Conservation (phyloP, 2,113 vertebrate genomes). For the Spilogale gracilis region DNA sequence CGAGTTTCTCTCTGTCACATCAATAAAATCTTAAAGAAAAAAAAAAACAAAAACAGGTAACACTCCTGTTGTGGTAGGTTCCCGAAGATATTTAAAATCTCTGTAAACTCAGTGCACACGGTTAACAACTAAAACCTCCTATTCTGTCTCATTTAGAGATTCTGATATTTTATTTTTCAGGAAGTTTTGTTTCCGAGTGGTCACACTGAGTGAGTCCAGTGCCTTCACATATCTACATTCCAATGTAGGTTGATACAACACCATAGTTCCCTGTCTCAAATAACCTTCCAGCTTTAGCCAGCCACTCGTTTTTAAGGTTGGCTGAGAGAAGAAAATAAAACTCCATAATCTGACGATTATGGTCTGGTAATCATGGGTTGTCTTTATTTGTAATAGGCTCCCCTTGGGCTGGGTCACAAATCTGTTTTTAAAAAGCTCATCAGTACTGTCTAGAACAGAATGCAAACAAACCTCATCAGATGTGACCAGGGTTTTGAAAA, state of each 20-base stretch:
- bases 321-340: conserved; percentile 64
- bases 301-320: conserved; percentile 26
- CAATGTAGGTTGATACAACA: neutral
- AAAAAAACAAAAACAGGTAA: neutral
- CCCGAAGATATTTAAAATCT: conserved; percentile 15
- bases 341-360: conserved; percentile 24
- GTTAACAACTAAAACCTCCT: neutral
- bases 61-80: neutral
- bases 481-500: conserved; percentile 54
- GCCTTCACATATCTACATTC: neutral
- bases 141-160: conserved; percentile 16
- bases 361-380: neutral
- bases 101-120: neutral
- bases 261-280: neutral
- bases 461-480: neutral
- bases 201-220: neutral
- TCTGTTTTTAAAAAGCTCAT: conserved; percentile 16
- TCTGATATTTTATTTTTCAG: neutral
- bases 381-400: neutral
- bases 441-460: neutral
- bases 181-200: conserved; percentile 54
- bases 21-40: no score
- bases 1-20: no score
- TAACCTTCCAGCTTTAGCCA: neutral
- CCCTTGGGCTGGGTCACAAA: neutral